Evolutionary conservation across 2,797 vertebrate genomes (phyloP).

Genomic region (Pseudochirops corinnae): DNA sequence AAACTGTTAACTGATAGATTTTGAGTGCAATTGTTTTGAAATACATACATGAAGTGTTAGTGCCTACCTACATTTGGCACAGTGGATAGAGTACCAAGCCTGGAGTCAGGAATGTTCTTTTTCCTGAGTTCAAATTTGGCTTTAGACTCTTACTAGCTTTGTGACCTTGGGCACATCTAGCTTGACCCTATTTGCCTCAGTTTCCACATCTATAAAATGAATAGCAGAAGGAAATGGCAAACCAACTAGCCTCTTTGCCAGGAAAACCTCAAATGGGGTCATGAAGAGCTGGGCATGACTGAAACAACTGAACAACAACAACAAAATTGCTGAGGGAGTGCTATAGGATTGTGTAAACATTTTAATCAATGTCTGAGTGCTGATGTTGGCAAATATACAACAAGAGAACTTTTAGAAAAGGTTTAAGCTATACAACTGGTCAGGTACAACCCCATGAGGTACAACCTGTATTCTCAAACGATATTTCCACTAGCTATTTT

Average conservation of each 20-base stretch:
- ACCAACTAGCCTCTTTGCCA: not conserved
- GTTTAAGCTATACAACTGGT: slow-evolving; percentile 10
- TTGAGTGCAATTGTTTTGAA: not conserved
- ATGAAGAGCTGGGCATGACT: not conserved
- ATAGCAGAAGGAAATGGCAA: not conserved
- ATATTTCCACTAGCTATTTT: not conserved
- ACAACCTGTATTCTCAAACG: not conserved
- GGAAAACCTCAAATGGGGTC: not conserved
- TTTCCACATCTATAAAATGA: not conserved
- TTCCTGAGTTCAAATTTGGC: not conserved
- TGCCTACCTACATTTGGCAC: not conserved
- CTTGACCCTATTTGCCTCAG: not conserved
- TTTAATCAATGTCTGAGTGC: not conserved
- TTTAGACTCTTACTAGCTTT: not conserved
- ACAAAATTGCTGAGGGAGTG: not conserved
- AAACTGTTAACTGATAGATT: slow-evolving; percentile 9
- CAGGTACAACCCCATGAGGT: too few relatives aligned
- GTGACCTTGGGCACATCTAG: not conserved
- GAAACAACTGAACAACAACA: not conserved
- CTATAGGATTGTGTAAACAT: not conserved
- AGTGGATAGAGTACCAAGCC: not conserved
- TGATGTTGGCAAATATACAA: not conserved
- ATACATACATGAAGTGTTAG: not conserved
- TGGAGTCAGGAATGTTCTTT: not conserved
- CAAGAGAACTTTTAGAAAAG: not conserved